Conservation (phyloP, 2,797 vertebrate species). For the Enteromius viviparus region DNA sequence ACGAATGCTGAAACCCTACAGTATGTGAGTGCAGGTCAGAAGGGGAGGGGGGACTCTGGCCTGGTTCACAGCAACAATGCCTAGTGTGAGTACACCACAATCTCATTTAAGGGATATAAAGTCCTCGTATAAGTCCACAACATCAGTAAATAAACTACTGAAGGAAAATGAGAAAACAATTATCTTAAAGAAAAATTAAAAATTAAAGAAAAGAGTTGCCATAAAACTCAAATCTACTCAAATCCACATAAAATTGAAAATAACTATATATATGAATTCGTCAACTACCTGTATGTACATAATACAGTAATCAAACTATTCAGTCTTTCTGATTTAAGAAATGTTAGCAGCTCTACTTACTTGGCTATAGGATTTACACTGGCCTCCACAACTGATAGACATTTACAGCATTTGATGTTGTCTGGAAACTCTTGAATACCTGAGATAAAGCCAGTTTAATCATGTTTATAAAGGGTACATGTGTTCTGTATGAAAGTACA, state of each 20-base stretch:
- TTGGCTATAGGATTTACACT: conserved; percentile 99
- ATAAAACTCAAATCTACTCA: not conserved
- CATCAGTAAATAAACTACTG: not conserved
- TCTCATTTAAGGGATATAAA: not conserved
- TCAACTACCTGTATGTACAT: not conserved
- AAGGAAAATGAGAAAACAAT: not conserved
- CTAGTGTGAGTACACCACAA: too few species aligned
- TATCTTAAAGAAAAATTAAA: not conserved
- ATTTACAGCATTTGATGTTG: conserved; percentile 99
- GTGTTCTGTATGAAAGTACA: not conserved
- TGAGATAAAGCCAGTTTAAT: conserved; percentile 60
- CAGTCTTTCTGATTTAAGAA: not conserved
- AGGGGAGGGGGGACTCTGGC: too few species aligned
- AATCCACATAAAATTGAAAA: not conserved
- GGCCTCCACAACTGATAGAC: conserved; percentile 97
- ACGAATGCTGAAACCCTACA: too few species aligned
- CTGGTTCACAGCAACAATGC: too few species aligned
- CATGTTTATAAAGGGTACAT: not conserved
- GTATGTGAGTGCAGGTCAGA: too few species aligned
- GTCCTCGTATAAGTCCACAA: too few species aligned
- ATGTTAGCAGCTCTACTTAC: conserved; percentile 80
- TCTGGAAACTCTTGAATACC: conserved; percentile 99
- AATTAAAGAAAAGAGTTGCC: too few species aligned
- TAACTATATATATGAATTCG: not conserved
- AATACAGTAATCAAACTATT: not conserved